Conservation (phyloP, 2,113 vertebrate genomes). For the Phasianus colchicus region DNA sequence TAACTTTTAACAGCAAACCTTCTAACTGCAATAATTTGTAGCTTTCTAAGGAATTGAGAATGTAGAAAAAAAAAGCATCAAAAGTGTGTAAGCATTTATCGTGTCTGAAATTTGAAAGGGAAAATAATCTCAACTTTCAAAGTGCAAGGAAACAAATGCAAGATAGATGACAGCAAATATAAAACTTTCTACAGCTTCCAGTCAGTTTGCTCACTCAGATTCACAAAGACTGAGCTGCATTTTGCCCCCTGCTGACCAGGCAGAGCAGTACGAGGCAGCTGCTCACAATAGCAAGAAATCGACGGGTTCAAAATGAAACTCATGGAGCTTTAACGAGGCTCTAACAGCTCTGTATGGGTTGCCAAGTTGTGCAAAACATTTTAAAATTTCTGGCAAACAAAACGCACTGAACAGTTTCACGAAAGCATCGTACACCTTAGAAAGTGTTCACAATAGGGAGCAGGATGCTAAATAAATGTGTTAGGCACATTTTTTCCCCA, state of each 20-base stretch:
- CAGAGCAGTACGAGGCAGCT: not conserved
- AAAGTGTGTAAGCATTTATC: not conserved
- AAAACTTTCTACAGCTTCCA: not conserved
- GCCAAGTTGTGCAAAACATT: not conserved
- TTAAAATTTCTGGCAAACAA: not conserved
- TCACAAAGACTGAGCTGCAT: not conserved
- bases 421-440: fast-evolving
- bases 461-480: fast-evolving
- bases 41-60: not conserved
- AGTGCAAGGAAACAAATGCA: not conserved
- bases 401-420: not conserved
- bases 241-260: constrained; percentile 3
- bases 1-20: not conserved
- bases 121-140: not conserved
- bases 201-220: not conserved
- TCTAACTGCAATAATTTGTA: not conserved
- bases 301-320: not conserved
- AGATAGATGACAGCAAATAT: fast-evolving
- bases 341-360: fast-evolving
- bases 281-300: fast-evolving
- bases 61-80: not conserved
- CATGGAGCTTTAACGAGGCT: fast-evolving
- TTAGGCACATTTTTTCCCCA: not conserved
- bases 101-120: not conserved
- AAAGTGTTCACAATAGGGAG: not conserved